Conservation (phyloP, 37 sponge, comb jelly and placozoan species). For the Oscarella lobularis region DNA sequence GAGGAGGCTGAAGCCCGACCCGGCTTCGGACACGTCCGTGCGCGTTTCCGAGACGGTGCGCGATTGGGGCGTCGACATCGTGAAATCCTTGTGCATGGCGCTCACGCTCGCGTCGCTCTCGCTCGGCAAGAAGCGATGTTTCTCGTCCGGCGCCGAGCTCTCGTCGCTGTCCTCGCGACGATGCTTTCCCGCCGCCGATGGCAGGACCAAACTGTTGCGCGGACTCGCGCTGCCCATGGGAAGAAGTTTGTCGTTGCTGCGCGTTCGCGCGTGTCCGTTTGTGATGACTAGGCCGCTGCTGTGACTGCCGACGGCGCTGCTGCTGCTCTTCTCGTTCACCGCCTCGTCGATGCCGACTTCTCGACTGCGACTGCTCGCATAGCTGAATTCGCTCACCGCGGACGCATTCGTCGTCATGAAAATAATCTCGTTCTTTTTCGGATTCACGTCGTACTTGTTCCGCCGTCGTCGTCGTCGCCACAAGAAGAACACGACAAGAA, state of each 20-base stretch:
- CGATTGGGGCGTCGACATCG: not conserved
- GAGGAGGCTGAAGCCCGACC: not conserved
- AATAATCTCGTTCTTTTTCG: not conserved
- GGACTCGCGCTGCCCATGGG: not conserved
- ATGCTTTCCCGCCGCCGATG: no score
- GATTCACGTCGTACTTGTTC: not conserved
- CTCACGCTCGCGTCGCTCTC: not conserved
- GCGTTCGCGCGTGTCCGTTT: not conserved
- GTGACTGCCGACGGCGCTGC: not conserved
- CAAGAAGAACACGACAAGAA: not conserved
- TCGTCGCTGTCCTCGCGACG: not conserved
- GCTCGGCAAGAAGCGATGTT: not conserved
- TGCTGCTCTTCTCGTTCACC: not conserved
- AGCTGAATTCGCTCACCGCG: not conserved
- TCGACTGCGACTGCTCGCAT: not conserved
- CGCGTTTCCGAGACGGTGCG: not conserved
- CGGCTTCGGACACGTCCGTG: not conserved
- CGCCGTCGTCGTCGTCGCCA: not conserved
- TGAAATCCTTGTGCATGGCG: not conserved
- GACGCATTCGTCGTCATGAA: not conserved
- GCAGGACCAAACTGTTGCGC: not conserved
- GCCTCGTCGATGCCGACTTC: not conserved
- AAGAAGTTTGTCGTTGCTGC: not conserved
- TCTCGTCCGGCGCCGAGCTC: not conserved
- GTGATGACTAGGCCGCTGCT: not conserved